phyloP scores from a whole-genome alignment of 2,797 vertebrate genomes.

The Falco cherrug region DNA sequence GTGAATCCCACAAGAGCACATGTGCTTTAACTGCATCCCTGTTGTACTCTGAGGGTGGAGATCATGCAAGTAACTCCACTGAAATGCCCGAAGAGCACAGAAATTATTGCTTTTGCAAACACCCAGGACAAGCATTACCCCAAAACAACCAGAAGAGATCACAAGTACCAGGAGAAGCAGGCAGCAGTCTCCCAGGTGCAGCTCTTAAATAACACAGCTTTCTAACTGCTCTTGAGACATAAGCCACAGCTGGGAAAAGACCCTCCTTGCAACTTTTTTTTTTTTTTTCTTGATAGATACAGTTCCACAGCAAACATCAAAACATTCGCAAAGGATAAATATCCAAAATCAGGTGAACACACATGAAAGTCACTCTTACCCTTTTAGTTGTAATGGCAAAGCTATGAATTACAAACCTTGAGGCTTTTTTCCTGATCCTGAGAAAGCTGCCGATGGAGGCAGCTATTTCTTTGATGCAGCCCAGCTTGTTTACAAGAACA shows the following conservation, averaged over 20 bases:
- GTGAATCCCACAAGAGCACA: accelerated
- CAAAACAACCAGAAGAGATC: too few relatives aligned
- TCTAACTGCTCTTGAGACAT: background rate
- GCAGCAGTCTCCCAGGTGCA: accelerated
- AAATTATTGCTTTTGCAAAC: background rate
- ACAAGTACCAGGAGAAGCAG: background rate
- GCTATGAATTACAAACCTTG: background rate
- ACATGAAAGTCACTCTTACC: background rate
- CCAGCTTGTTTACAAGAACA: background rate
- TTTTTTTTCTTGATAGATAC: background rate
- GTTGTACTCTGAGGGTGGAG: background rate
- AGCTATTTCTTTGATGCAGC: background rate
- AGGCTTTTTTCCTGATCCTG: background rate
- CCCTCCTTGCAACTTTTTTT: background rate
- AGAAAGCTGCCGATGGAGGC: background rate
- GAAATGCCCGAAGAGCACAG: background rate
- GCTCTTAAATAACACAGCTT: background rate
- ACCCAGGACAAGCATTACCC: accelerated
- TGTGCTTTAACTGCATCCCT: background rate
- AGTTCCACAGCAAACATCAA: accelerated
- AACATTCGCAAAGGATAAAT: background rate
- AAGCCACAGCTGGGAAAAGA: background rate
- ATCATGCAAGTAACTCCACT: background rate
- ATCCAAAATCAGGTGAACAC: background rate
- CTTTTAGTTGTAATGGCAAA: background rate